Percentiles rank a stretch among this genome's conserved stretches.
These are phyloP conservation scores for Drosophila littoralis DNA, from an alignment of 1,140 invertebrate genomes.

Conservation along the genomic window DNA sequence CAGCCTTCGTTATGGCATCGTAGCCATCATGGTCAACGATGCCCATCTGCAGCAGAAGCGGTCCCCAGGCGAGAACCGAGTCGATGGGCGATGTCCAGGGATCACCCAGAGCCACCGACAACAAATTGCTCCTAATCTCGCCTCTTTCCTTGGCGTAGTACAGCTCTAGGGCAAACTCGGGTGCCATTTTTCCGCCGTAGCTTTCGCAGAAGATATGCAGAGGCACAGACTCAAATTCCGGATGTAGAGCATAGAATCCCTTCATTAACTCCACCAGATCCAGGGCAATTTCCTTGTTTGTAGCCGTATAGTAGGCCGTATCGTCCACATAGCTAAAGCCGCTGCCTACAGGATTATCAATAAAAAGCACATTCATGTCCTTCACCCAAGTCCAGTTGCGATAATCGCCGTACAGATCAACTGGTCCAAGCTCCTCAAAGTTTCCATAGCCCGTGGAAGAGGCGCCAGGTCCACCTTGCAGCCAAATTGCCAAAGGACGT, in stretches of 20 bases:
- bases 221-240: slow-evolving; percentile 89
- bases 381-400: slow-evolving; percentile 91
- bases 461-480: slow-evolving; percentile 91
- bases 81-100: slow-evolving; percentile 95
- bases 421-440: slow-evolving; percentile 91
- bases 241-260: slow-evolving; percentile 87
- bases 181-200: slow-evolving; percentile 95
- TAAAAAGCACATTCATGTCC: slow-evolving; percentile 92
- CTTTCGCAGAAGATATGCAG: slow-evolving; percentile 94
- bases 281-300: slow-evolving; percentile 90
- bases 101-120: slow-evolving; percentile 92
- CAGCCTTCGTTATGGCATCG: slow-evolving; percentile 85
- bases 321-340: slow-evolving; percentile 93
- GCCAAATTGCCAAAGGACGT: slow-evolving; percentile 90
- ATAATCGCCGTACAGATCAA: slow-evolving; percentile 87
- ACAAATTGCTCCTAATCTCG: slow-evolving; percentile 89
- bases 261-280: slow-evolving; percentile 91
- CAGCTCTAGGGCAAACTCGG: slow-evolving; percentile 88
- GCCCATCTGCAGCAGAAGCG: slow-evolving; percentile 86
- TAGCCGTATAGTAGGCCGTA: slow-evolving; percentile 85
- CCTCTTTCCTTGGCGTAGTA: slow-evolving; percentile 87
- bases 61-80: slow-evolving; percentile 91
- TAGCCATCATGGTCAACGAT: slow-evolving; percentile 87
- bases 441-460: slow-evolving; percentile 92
- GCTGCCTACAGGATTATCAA: slow-evolving; percentile 95